A percentile compares a stretch with the other conserved stretches of the same genome.
These are phyloP conservation scores for Tipula vernalis DNA, from an alignment of 2,888 invertebrate species.

Conservation along the genomic window DNA sequence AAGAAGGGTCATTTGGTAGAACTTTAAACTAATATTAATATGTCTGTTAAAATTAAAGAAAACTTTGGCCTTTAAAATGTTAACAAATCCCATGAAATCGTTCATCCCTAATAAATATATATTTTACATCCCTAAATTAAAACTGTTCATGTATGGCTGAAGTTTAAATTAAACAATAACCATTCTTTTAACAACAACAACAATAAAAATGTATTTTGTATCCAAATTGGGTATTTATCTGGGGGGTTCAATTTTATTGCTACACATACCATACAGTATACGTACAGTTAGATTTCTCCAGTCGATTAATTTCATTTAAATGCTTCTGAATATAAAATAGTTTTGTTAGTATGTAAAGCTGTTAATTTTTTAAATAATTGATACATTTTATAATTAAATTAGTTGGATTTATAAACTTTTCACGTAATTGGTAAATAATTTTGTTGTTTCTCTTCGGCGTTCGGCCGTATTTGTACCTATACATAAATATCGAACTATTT, in stretches of 20 bases:
- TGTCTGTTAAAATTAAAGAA: neutral
- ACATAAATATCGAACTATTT: neutral
- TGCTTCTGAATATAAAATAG: neutral
- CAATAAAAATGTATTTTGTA: neutral
- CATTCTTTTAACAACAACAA: neutral
- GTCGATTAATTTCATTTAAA: neutral
- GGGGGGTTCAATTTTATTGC: neutral
- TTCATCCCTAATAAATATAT: neutral
- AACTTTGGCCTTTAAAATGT: neutral
- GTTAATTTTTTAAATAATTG: neutral
- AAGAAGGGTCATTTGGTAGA: too few species aligned
- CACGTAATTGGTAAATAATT: neutral
- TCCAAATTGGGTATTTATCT: neutral
- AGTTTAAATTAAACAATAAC: neutral
- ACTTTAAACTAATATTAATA: too few species aligned
- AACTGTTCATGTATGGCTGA: neutral
- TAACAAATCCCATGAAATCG: neutral
- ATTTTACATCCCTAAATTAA: neutral
- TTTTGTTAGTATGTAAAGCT: neutral
- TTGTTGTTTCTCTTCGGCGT: neutral
- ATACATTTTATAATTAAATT: neutral
- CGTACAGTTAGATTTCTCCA: neutral
- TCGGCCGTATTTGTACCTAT: neutral
- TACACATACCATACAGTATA: neutral
- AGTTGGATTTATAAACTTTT: neutral